Conservation (phyloP, 2,797 vertebrate species). For the Poecilia gillii region DNA sequence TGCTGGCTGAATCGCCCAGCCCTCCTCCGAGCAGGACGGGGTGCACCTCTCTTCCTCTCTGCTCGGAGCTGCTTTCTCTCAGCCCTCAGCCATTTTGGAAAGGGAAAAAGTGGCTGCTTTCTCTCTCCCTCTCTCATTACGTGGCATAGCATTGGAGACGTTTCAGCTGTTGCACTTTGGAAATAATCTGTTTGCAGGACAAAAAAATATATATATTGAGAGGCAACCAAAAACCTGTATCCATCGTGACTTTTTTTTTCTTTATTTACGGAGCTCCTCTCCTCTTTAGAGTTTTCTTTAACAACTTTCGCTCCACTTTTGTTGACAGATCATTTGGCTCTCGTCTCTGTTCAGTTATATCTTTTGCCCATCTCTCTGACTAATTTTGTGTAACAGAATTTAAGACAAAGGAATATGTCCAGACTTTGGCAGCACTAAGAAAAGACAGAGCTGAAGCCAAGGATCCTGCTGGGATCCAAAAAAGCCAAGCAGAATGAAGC, state of each 20-base stretch:
- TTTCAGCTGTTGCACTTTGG: constrained; percentile 72
- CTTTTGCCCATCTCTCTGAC: constrained; percentile 63
- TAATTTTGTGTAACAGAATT: constrained; percentile 77
- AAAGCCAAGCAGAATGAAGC: constrained; percentile 85
- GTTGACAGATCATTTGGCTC: constrained; percentile 49
- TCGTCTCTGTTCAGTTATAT: constrained; percentile 53
- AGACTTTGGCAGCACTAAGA: constrained; percentile 87
- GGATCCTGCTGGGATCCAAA: constrained; percentile 89
- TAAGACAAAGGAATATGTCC: constrained; percentile 84
- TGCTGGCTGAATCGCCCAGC: constrained; percentile 67
- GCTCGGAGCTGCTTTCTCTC: constrained; percentile 74
- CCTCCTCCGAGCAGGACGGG: constrained; percentile 71
- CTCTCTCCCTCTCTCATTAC: constrained; percentile 77
- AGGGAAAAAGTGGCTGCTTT: constrained; percentile 73
- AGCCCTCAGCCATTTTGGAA: constrained; percentile 87
- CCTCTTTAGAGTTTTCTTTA: constrained; percentile 52
- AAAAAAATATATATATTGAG: constrained; percentile 41
- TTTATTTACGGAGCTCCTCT: constrained; percentile 66
- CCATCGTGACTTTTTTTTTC: constrained; percentile 66
- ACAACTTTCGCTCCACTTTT: constrained; percentile 16
- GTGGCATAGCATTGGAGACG: constrained; percentile 81
- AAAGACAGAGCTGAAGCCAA: constrained; percentile 88
- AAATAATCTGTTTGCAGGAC: constrained; percentile 77
- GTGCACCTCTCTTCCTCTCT: constrained; percentile 70
- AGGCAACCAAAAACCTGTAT: constrained; percentile 69